A percentile compares a stretch with the other conserved stretches of the same genome.
phyloP scores from a whole-genome alignment of 2,113 vertebrate genomes.

The Chascanopsetta lugubris region DNA sequence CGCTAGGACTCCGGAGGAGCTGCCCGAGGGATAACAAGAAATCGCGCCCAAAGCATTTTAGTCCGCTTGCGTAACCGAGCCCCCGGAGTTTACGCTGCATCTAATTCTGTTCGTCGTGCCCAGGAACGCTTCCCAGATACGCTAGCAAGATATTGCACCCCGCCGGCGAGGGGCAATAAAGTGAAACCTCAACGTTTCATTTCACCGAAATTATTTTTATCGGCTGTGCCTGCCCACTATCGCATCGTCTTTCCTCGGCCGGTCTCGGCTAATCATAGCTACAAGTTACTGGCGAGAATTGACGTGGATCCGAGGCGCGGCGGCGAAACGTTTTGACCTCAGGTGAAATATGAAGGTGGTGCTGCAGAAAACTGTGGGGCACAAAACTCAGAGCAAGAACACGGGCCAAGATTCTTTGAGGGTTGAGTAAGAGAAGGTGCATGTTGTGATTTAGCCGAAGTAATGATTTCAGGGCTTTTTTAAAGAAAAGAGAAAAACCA shows the following conservation, averaged over 20 bases:
- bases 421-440: neutral
- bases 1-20: slow-evolving; percentile 32
- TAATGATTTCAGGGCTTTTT: neutral
- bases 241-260: neutral
- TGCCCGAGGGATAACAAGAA: slow-evolving; percentile 25
- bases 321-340: neutral
- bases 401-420: neutral
- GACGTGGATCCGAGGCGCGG: neutral
- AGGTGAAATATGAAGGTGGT: too few relatives aligned
- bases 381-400: too few relatives aligned
- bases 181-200: slow-evolving; percentile 1
- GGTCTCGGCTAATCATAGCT: neutral
- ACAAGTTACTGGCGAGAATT: neutral
- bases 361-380: neutral
- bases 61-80: slow-evolving; percentile 37
- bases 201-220: neutral
- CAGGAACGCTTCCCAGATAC: slow-evolving; percentile 24
- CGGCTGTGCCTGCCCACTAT: too few relatives aligned
- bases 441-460: neutral
- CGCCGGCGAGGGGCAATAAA: neutral
- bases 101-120: slow-evolving; percentile 28
- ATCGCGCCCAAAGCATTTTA: slow-evolving; percentile 23
- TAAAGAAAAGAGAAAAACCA: too few relatives aligned
- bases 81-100: slow-evolving; percentile 17
- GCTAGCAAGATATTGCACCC: neutral